Percentiles rank a stretch among this genome's conserved stretches.
These are phyloP conservation scores for Leptobrachium leishanense DNA, from an alignment of 2,113 vertebrate species.

Conservation along the genomic window DNA sequence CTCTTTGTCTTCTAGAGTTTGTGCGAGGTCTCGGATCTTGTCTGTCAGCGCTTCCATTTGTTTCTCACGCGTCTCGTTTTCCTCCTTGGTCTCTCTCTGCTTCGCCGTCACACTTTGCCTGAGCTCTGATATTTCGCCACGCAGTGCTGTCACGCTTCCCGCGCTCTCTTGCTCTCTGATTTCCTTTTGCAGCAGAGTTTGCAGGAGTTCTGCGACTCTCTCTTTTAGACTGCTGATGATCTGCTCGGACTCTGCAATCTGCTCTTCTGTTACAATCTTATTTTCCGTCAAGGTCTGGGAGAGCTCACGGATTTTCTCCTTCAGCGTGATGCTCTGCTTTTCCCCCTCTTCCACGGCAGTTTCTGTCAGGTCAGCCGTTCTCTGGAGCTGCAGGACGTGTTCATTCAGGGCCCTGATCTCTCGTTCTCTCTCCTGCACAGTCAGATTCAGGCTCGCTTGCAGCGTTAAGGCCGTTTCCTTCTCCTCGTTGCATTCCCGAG, in stretches of 20 bases:
- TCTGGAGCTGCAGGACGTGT: conserved; percentile 26
- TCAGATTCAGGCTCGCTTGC: conserved; percentile 49
- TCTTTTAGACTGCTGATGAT: conserved; percentile 23
- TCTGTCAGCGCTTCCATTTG: conserved; percentile 50
- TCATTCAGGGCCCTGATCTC: conserved; percentile 55
- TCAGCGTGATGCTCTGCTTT: conserved; percentile 51
- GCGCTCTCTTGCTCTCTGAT: not conserved
- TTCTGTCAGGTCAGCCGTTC: conserved; percentile 33
- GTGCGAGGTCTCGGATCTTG: conserved; percentile 44
- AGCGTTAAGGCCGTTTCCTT: conserved; percentile 25
- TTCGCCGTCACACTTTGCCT: not conserved
- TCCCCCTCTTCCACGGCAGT: conserved; percentile 48
- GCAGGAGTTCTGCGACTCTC: conserved; percentile 30
- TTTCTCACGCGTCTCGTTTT: conserved; percentile 44
- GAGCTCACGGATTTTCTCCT: not conserved
- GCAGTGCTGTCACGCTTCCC: not conserved
- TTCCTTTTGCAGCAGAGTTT: not conserved
- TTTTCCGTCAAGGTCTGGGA: not conserved
- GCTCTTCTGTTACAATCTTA: not conserved
- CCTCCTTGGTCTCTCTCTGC: conserved; percentile 37
- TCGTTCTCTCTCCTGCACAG: conserved; percentile 57
- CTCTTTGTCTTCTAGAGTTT: conserved; percentile 24
- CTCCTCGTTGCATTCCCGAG: conserved; percentile 55
- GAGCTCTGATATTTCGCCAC: conserved; percentile 5
- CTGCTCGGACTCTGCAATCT: conserved; percentile 21